These are phyloP conservation scores for Noctua comes DNA, from an alignment of 2,888 invertebrate species.

Conservation along the genomic window DNA sequence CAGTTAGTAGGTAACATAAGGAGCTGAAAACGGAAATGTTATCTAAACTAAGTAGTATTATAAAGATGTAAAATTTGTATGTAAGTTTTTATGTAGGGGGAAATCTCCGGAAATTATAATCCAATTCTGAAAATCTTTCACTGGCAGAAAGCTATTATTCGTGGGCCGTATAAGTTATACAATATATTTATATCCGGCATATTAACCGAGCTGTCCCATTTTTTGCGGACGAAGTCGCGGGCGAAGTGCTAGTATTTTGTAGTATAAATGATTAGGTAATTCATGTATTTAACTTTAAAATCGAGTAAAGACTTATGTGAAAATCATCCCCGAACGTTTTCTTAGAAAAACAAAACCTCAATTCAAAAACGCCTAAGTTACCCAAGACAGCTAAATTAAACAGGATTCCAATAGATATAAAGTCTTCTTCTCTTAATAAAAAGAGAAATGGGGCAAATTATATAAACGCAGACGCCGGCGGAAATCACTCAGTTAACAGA, in stretches of 20 bases:
- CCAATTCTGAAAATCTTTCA: no score
- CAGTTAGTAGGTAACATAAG: not conserved
- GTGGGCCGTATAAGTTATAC: no score
- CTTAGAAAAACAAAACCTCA: not conserved
- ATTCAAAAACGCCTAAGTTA: not conserved
- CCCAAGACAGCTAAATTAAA: not conserved
- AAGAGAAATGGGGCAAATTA: not conserved
- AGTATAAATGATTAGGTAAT: no score
- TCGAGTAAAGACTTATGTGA: not conserved
- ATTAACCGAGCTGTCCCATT: no score
- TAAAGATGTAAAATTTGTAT: no score
- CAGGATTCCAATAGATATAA: not conserved
- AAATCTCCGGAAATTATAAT: no score
- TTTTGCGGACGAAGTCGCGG: no score
- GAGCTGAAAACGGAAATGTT: not conserved
- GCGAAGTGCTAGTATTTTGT: no score
- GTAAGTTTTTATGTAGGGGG: no score
- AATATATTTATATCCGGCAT: no score
- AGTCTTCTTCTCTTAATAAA: not conserved
- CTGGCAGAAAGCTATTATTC: no score
- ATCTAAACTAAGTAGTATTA: no score
- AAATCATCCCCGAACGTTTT: not conserved
- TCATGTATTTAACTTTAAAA: not conserved
- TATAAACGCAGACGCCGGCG: constrained; percentile 17
- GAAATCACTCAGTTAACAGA: not conserved